Conservation (phyloP, 2,113 vertebrate genomes). For the Isichthys henryi region DNA sequence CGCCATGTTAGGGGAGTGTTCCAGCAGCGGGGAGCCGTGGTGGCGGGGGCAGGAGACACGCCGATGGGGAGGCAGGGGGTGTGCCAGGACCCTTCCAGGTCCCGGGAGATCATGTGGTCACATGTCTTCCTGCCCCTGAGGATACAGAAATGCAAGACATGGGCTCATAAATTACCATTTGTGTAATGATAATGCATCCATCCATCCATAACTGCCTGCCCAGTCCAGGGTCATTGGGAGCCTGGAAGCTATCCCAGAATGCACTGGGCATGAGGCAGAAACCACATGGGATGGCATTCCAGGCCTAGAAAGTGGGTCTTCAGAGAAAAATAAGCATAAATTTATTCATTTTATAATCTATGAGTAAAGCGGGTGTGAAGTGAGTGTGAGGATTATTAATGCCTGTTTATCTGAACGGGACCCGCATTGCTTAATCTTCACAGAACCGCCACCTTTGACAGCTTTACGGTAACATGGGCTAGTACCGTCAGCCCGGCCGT, state of each 20-base stretch:
- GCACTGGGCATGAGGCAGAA: not conserved
- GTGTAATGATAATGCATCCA: constrained; percentile 4
- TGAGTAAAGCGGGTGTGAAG: not conserved
- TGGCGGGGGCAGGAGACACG: not conserved
- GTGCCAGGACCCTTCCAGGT: not conserved
- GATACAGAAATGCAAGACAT: not conserved
- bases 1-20: not conserved
- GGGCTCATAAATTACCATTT: not conserved
- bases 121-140: not conserved
- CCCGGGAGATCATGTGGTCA: not conserved
- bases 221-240: not conserved
- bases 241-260: not conserved
- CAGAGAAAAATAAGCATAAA: not conserved
- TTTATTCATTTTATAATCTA: not conserved
- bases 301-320: not conserved
- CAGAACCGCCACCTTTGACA: constrained; percentile 54
- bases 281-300: not conserved
- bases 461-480: constrained; percentile 33
- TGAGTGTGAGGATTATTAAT: not conserved
- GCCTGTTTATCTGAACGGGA: not conserved
- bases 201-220: not conserved
- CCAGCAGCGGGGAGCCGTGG: not conserved
- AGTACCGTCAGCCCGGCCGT: not conserved
- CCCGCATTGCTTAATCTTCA: constrained; percentile 28
- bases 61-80: not conserved